A percentile compares a stretch with the other conserved stretches of the same genome.
phyloP scores from a whole-genome alignment of 1,140 invertebrate species.

The Aethina tumida region DNA sequence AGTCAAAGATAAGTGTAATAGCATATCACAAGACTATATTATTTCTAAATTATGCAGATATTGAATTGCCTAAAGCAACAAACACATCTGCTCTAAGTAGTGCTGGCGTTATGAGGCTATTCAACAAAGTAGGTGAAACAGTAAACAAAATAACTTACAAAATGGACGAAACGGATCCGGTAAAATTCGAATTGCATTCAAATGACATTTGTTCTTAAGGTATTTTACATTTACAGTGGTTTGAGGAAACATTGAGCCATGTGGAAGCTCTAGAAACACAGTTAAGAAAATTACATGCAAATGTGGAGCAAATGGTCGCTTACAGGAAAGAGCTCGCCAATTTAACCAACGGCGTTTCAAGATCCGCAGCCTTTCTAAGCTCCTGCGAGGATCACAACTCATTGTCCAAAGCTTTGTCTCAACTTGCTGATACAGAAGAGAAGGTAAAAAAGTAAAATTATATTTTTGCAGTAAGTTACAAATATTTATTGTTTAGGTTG shows the following conservation, averaged over 20 bases:
- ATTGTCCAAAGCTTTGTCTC: conserved; percentile 83
- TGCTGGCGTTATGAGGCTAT: conserved; percentile 87
- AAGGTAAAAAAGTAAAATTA: conserved; percentile 47
- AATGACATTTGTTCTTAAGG: neutral
- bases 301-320: conserved; percentile 78
- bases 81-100: conserved; percentile 94
- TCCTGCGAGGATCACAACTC: conserved; percentile 93
- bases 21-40: conserved; percentile 5
- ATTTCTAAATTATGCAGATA: conserved; percentile 44
- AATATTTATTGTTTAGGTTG: conserved; percentile 48
- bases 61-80: conserved; percentile 89
- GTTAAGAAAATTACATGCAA: conserved; percentile 76
- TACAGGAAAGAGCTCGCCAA: conserved; percentile 79
- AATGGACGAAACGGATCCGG: conserved; percentile 97
- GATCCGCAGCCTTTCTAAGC: conserved; percentile 83
- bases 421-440: conserved; percentile 87
- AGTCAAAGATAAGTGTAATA: conserved; percentile 11
- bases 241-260: conserved; percentile 90
- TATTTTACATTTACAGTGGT: conserved; percentile 66
- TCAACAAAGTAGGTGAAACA: conserved; percentile 94
- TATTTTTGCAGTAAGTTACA: conserved; percentile 11
- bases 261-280: conserved; percentile 88
- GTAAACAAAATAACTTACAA: conserved; percentile 98
- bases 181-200: no score
- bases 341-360: conserved; percentile 72